A percentile compares a stretch with the other conserved stretches of the same genome.
phyloP scores from a whole-genome alignment of 2,888 invertebrate genomes.

The Schrankia costaestrigalis region DNA sequence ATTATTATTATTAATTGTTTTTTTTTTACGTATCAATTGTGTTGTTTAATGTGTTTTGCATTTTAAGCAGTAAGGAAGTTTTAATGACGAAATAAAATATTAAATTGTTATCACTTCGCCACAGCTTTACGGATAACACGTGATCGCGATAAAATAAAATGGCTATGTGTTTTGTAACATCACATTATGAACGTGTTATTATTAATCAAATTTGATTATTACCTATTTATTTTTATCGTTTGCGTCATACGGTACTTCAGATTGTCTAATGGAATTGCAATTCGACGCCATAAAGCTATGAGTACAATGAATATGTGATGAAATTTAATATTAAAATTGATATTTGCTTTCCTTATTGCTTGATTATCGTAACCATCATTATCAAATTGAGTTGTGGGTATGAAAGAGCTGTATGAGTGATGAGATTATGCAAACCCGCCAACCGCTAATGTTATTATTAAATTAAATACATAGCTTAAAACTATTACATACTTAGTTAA shows the following conservation, averaged over 20 bases:
- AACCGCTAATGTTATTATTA: slow-evolving; percentile 49
- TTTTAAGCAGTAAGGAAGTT: slow-evolving; percentile 73
- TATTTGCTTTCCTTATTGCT: slow-evolving; percentile 66
- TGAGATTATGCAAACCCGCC: slow-evolving; percentile 63
- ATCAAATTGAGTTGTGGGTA: slow-evolving; percentile 52
- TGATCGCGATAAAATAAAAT: slow-evolving; percentile 24
- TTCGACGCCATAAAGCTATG: slow-evolving; percentile 45
- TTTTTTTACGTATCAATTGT: slow-evolving; percentile 58
- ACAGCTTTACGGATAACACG: slow-evolving; percentile 32
- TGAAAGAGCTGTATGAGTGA: slow-evolving; percentile 58
- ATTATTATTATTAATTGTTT: slow-evolving; percentile 47
- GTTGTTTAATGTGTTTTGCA: slow-evolving; percentile 63
- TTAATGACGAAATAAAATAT: slow-evolving; percentile 13
- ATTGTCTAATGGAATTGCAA: slow-evolving; percentile 36
- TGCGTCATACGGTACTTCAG: slow-evolving; percentile 38
- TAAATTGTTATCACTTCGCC: slow-evolving; percentile 25
- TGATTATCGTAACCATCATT: slow-evolving; percentile 60
- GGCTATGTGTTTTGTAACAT: slow-evolving; percentile 22
- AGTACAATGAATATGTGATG: slow-evolving; percentile 19
- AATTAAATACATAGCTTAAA: too few species aligned
- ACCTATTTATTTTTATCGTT: slow-evolving; percentile 33
- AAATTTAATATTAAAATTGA: slow-evolving; percentile 13
- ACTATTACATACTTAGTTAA: too few species aligned
- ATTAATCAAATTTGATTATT: slow-evolving; percentile 31
- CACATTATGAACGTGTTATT: slow-evolving; percentile 22